phyloP scores from a whole-genome alignment of 1,140 invertebrate species.

The Gonioctena quinquepunctata region DNA sequence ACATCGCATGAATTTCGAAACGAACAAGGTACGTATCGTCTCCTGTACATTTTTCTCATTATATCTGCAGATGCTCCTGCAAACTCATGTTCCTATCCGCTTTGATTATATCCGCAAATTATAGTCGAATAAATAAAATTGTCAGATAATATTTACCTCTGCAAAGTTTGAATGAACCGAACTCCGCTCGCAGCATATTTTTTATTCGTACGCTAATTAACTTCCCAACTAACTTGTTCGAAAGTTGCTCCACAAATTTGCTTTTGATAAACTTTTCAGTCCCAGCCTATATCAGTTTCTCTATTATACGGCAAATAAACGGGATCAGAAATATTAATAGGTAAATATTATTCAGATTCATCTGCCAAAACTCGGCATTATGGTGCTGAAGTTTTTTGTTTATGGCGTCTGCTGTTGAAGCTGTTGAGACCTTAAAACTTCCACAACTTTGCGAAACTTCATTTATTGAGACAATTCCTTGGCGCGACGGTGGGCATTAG shows the following conservation, averaged over 20 bases:
- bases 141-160: conserved; percentile 9
- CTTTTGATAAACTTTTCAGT: conserved; percentile 4
- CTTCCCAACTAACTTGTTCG: not conserved
- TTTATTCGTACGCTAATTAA: conserved; percentile 1
- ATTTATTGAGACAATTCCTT: conserved; percentile 11
- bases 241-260: conserved; percentile 1
- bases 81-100: not conserved
- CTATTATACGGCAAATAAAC: not conserved
- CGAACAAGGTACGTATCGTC: no score
- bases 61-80: not conserved
- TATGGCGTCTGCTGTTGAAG: conserved; percentile 7
- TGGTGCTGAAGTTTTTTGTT: conserved; percentile 8
- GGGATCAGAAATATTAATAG: not conserved
- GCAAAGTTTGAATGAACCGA: not conserved
- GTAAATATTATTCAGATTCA: conserved; percentile 9
- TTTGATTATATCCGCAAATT: not conserved
- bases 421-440: conserved; percentile 7
- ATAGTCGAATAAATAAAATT: conserved; percentile 1
- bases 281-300: conserved; percentile 1
- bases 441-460: conserved; percentile 7
- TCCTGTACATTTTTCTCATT: not conserved
- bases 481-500: not conserved
- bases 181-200: not conserved
- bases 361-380: conserved; percentile 7
- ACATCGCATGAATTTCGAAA: no score